These are phyloP conservation scores for Sylvietta virens DNA, from an alignment of 2,113 vertebrate species.

Conservation along the genomic window DNA sequence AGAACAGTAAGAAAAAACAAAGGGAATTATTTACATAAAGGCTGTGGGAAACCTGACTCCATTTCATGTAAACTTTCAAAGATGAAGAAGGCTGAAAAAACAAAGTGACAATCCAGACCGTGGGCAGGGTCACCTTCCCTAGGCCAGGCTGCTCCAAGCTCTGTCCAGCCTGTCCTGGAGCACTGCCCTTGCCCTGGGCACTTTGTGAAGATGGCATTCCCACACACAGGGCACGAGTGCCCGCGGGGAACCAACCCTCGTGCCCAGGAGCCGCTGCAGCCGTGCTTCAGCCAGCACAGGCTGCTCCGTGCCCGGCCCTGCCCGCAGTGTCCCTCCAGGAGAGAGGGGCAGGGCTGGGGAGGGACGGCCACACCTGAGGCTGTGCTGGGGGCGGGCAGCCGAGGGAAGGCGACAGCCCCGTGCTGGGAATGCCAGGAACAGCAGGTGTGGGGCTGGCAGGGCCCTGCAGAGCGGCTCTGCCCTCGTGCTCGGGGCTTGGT, in stretches of 20 bases:
- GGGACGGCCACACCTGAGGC: accelerated
- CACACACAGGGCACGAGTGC: accelerated
- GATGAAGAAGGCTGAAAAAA: no score
- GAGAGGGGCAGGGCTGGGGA: background rate
- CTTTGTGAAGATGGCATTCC: accelerated
- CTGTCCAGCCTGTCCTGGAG: background rate
- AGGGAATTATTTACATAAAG: no score
- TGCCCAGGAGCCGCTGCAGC: background rate
- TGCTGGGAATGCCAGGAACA: accelerated
- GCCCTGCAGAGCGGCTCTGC: accelerated
- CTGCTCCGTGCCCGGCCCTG: accelerated
- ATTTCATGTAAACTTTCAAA: no score
- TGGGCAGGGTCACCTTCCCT: background rate
- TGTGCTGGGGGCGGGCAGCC: background rate
- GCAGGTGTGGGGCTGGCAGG: accelerated
- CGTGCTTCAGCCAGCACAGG: accelerated
- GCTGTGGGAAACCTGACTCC: no score
- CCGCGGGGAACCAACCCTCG: accelerated
- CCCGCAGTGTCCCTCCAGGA: background rate
- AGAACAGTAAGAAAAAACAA: no score
- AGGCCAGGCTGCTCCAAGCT: background rate
- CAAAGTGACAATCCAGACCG: no score
- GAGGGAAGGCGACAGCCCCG: accelerated
- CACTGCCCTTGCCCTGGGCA: background rate
- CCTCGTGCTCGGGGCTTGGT: accelerated